Evolutionary conservation across 2,113 vertebrate genomes (phyloP).

Genomic region (Hydrochoerus hydrochaeris): DNA sequence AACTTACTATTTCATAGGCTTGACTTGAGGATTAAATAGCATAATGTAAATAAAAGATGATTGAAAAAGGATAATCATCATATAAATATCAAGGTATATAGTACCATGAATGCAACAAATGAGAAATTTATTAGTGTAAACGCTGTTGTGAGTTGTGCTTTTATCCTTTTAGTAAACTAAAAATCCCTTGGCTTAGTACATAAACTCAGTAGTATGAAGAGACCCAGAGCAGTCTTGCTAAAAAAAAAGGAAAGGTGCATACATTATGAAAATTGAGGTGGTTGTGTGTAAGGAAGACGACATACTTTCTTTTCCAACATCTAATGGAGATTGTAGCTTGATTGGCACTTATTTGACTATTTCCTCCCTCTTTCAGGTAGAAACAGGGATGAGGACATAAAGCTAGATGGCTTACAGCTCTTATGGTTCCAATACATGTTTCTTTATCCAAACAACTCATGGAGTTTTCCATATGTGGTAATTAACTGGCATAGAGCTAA

Average conservation of each 20-base stretch:
- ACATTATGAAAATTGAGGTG: constrained; percentile 1
- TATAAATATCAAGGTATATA: neutral
- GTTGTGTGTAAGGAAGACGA: neutral
- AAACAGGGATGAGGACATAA: neutral
- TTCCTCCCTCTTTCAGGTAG: neutral
- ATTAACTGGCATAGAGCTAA: neutral
- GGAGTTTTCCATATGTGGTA: neutral
- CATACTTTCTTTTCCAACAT: neutral
- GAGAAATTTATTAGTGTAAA: neutral
- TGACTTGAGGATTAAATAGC: neutral
- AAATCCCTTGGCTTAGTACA: constrained; percentile 5
- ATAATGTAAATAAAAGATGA: neutral
- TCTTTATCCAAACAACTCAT: neutral
- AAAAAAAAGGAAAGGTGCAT: neutral
- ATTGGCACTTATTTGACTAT: neutral
- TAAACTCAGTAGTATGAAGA: neutral
- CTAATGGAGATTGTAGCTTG: neutral
- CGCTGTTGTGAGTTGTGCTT: neutral
- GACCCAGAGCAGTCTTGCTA: neutral
- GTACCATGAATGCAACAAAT: neutral
- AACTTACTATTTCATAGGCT: neutral
- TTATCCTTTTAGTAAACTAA: neutral
- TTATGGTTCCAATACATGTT: neutral
- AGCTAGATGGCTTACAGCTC: neutral
- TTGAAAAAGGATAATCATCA: neutral